Evolutionary conservation across 2,888 invertebrate species (phyloP).

Genomic region (Lampropteryx suffumata): DNA sequence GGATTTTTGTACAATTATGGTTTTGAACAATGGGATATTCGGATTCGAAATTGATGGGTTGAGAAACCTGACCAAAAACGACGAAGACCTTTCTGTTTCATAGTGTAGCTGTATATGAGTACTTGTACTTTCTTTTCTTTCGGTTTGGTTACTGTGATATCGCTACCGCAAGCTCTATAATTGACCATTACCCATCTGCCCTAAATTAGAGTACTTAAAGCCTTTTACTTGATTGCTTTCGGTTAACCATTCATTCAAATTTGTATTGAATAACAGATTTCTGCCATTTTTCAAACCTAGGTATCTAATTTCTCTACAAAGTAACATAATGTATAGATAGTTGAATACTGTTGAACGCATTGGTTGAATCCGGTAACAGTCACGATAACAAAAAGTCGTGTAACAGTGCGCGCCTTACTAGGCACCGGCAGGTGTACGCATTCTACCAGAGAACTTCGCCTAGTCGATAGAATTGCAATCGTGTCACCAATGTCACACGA

Average conservation of each 20-base stretch:
- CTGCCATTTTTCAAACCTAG: too few species aligned
- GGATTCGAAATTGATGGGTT: constrained; percentile 22
- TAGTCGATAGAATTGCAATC: constrained; percentile 13
- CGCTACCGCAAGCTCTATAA: too few species aligned
- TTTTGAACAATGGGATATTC: constrained; percentile 19
- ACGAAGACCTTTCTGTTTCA: background rate
- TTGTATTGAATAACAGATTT: too few species aligned
- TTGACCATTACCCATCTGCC: too few species aligned
- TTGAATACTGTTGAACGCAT: background rate
- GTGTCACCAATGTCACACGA: constrained; percentile 14
- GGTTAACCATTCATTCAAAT: too few species aligned
- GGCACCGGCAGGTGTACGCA: constrained; percentile 16
- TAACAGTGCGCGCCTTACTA: constrained; percentile 7
- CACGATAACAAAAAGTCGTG: constrained; percentile 13
- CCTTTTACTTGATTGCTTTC: too few species aligned
- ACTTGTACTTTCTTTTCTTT: too few species aligned
- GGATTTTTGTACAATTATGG: constrained; percentile 25
- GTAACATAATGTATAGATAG: background rate
- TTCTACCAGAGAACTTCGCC: constrained; percentile 12
- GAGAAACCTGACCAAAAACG: background rate
- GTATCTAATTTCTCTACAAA: too few species aligned
- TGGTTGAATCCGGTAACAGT: constrained; percentile 7
- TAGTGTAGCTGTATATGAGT: too few species aligned
- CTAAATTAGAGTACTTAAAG: too few species aligned
- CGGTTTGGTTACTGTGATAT: too few species aligned